phyloP scores from a whole-genome alignment of 1,140 invertebrate genomes.

The Mesaphorura yosii region DNA sequence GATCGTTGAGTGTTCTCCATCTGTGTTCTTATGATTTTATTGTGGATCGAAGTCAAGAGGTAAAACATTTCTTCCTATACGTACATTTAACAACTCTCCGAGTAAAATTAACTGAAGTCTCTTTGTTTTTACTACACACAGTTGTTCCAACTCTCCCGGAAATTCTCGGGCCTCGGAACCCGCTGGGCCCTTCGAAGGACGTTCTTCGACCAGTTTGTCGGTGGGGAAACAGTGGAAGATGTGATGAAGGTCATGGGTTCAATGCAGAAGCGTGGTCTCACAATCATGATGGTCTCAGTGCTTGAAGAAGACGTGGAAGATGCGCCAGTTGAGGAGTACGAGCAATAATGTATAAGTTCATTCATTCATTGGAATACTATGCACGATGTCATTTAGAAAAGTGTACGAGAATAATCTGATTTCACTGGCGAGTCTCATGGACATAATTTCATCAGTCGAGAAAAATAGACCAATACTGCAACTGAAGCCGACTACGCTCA shows the following conservation, averaged over 20 bases:
- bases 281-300: slow-evolving; percentile 37
- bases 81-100: slow-evolving; percentile 1
- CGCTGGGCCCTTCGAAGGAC: slow-evolving; percentile 30
- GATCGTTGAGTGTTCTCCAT: slow-evolving; percentile 33
- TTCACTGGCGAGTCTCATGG: slow-evolving; percentile 29
- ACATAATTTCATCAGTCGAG: slow-evolving; percentile 27
- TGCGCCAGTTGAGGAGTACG: slow-evolving; percentile 18
- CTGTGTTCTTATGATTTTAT: slow-evolving; percentile 33
- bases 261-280: slow-evolving; percentile 31
- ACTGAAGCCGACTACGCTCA: slow-evolving; percentile 35
- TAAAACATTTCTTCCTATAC: slow-evolving; percentile 13
- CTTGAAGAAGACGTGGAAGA: slow-evolving; percentile 37
- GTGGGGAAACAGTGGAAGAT: slow-evolving; percentile 31
- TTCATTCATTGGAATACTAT: slow-evolving; percentile 3
- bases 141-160: slow-evolving; percentile 30
- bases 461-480: slow-evolving; percentile 32
- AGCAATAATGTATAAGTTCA: neutral
- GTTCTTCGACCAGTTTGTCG: slow-evolving; percentile 36
- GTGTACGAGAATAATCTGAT: slow-evolving; percentile 33
- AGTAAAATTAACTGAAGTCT: neutral
- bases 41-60: slow-evolving; percentile 33
- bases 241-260: slow-evolving; percentile 28
- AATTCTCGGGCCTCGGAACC: slow-evolving; percentile 30
- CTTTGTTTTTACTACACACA: slow-evolving; percentile 3
- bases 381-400: slow-evolving; percentile 19